A percentile compares a stretch with the other conserved stretches of the same genome.
Conservation (phyloP, 2,797 vertebrate genomes). For the Acrossocheilus wenchowensis region DNA sequence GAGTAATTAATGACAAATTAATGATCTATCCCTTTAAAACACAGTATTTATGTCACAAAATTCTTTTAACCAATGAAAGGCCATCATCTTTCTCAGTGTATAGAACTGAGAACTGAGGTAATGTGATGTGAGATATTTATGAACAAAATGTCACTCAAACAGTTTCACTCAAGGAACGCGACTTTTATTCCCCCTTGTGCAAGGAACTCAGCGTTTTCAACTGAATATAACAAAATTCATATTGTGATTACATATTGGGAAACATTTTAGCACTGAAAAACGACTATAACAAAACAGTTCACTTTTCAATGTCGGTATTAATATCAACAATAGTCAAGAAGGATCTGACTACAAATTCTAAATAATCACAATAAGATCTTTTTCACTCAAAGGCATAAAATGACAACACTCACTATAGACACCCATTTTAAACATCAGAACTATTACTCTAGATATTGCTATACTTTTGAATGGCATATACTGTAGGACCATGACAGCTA, state of each 20-base stretch:
- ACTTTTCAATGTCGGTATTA: conserved; percentile 44
- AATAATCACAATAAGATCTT: conserved; percentile 34
- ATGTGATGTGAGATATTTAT: background rate
- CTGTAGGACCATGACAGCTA: conserved; percentile 75
- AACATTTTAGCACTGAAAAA: conserved; percentile 28
- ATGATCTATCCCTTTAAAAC: background rate
- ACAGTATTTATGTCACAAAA: background rate
- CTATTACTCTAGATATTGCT: conserved; percentile 87
- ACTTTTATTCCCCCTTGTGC: conserved; percentile 36
- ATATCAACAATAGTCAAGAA: conserved; percentile 52
- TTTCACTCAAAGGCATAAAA: conserved; percentile 40
- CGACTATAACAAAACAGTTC: conserved; percentile 32
- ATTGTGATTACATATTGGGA: conserved; percentile 1
- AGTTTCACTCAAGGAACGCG: background rate
- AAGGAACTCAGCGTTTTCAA: conserved; percentile 25
- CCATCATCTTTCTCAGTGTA: background rate
- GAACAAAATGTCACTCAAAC: background rate
- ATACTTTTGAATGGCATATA: conserved; percentile 87
- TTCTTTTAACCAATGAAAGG: background rate
- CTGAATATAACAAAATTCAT: conserved; percentile 10
- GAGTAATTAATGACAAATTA: background rate
- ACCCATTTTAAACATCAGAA: conserved; percentile 28
- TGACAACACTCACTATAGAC: conserved; percentile 49
- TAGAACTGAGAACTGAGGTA: background rate
- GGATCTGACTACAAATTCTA: conserved; percentile 51